Evolutionary conservation across 2,113 vertebrate genomes (phyloP), one percentile per base, ranked within the genome.

Genomic region (Spheniscus mendiculus): DNA sequence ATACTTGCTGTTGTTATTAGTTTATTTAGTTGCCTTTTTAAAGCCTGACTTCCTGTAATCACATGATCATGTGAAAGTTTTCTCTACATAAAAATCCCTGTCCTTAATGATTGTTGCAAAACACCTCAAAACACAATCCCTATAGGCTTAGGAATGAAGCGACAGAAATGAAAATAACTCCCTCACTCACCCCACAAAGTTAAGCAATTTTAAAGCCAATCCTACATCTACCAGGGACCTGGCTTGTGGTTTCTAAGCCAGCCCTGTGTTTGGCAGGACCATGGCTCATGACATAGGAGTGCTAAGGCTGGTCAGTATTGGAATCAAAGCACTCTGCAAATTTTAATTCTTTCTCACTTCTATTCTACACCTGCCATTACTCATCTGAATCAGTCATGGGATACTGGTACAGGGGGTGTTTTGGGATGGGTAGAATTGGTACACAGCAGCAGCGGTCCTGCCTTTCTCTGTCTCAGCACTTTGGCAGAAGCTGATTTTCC

Each of bases 291-390:
- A 45, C 47, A 36, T 4, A 12, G 29, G 47, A 69, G 77, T 34
- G 76, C 88, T 89, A 27, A 83, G 61, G 76, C 52, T 89, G 92
- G 86, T 74, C 89, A 91, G 58, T 38, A 0, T 0, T 59, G 85
- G 88, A 49, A 91, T 47, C 79, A 90, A 93, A 94, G 89, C 91
- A 7, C 29, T 12, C 58, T 66, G 87, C 47, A 52, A n/a, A 91
- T 63, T 73, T 85, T 85, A 91, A 89, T 82, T 89, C 84, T 85
- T 96, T 91, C 84, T 96, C 81, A 47, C 89, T 93, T 85, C 71
- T 55, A 55, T 40, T 69, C 90, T 71, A 19, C 52, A 29, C 63
- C 79, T 89, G 63, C 34, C 88, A 90, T 88, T 90, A 92, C 32
- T 52, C 77, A 79, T 26, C 72, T 79, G 78, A 66, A 56, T 42